Percentiles rank a stretch among this genome's conserved stretches.
These are phyloP conservation scores for Sapajus apella DNA, from an alignment of 2,113 vertebrate genomes.

Conservation along the genomic window DNA sequence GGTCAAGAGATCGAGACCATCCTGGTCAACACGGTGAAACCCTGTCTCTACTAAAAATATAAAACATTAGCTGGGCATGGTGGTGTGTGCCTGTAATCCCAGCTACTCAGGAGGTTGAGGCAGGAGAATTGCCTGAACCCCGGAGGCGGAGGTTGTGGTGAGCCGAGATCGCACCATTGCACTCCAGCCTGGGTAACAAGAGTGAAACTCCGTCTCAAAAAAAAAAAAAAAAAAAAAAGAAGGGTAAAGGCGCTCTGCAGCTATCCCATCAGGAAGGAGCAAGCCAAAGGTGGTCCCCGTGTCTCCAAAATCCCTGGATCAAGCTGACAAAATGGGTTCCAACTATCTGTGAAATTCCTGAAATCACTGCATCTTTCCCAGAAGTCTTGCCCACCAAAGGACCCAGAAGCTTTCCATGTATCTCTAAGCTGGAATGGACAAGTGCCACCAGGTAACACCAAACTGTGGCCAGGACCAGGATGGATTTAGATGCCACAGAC, in stretches of 20 bases:
- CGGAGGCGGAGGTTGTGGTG: too few relatives aligned
- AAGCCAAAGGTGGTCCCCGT: background rate
- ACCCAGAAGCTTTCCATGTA: background rate
- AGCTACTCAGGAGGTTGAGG: too few relatives aligned
- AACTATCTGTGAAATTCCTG: background rate
- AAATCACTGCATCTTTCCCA: background rate
- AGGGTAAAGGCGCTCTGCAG: background rate
- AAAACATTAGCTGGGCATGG: too few relatives aligned
- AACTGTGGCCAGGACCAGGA: background rate
- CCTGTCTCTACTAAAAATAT: too few relatives aligned
- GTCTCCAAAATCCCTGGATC: background rate
- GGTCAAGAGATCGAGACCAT: too few relatives aligned
- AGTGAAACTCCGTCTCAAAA: too few relatives aligned
- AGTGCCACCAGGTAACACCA: background rate
- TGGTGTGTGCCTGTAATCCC: too few relatives aligned
- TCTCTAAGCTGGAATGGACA: background rate
- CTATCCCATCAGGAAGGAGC: background rate
- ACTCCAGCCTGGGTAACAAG: too few relatives aligned
- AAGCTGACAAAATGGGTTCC: background rate
- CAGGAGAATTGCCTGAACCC: too few relatives aligned
- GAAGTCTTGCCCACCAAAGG: background rate
- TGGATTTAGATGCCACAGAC: background rate
- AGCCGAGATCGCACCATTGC: too few relatives aligned
- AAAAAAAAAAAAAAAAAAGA: too few relatives aligned
- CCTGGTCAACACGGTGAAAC: too few relatives aligned